Base-by-base conservation (phyloP, 2,797 vertebrate species). In the Lates japonicus region DNA sequence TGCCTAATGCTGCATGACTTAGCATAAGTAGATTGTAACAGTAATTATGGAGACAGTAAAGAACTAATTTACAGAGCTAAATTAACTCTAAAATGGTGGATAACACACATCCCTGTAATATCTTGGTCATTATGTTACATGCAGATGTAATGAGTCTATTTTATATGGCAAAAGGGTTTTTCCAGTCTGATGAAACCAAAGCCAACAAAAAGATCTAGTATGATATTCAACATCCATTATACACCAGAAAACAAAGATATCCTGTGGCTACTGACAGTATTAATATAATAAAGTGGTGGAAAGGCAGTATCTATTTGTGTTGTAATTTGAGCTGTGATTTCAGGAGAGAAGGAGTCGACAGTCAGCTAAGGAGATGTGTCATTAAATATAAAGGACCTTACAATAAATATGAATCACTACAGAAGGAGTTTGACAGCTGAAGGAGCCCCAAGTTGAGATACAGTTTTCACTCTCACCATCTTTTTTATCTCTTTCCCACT, bases 361-460 rank as follows among this genome's bases (percentile, higher is more conserved):
- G 64, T 41, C 44, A 70, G 67, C 58, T 42, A 44, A 62, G 48
- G 66, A 66, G 62, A 69, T 22, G 54, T 48, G 51, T 57, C 64
- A 62, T 78, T 81, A 81, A 86, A 82, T 77, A 76, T 62, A 81
- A n/a, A n/a, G n/a, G n/a, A n/a, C n/a, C 84, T 74, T 51, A 72
- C 73, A 66, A 80, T 69, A 76, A 44, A 75, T 62, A 52, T 58
- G 58, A 74, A 22, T 25, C 49, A 49, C 72, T 78, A 35, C 33
- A 84, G 55, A 35, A 42, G 25, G 41, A 69, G 57, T 66, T 46
- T 76, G 78, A 78, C 73, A 83, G 75, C 70, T 44, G 59, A 54
- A 58, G 42, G 5, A 46, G 62, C 67, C 46, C 58, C 69, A 37
- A 37, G 61, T 77, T 70, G 70, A 22, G 65, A 55, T 55, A 54